A percentile compares a stretch with the other conserved stretches of the same genome.
These are phyloP conservation scores for Ceratotherium simum DNA, from an alignment of 2,113 vertebrate genomes.

Conservation along the genomic window DNA sequence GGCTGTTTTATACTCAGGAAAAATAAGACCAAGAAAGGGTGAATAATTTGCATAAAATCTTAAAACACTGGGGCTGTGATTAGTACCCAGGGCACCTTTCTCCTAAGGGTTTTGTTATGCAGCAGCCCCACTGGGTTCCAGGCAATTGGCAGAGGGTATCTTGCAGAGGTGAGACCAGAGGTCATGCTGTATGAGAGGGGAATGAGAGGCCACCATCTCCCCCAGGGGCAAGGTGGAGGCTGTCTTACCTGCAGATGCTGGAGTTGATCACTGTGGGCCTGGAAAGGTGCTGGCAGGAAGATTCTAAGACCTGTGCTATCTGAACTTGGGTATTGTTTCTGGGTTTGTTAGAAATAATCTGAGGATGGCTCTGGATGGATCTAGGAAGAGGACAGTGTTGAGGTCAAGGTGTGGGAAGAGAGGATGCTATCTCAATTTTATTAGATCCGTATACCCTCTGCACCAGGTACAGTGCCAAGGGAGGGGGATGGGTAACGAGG, in stretches of 20 bases:
- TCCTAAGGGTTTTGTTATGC: not conserved
- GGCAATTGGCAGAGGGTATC: not conserved
- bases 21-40: not conserved
- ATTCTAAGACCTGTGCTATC: not conserved
- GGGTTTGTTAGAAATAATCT: not conserved
- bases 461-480: not conserved
- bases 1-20: not conserved
- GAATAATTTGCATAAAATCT: constrained; percentile 51
- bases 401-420: not conserved
- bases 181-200: not conserved
- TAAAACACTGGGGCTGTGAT: not conserved
- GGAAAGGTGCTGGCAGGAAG: not conserved
- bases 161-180: not conserved
- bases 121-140: not conserved
- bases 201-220: not conserved
- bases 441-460: not conserved
- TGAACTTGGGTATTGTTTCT: not conserved
- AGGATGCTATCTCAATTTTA: not conserved
- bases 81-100: not conserved
- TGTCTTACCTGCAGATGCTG: too few relatives aligned
- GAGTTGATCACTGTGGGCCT: not conserved
- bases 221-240: not conserved
- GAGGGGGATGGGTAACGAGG: not conserved
- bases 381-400: not conserved
- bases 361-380: not conserved